Percentiles rank a stretch among this genome's conserved stretches.
Evolutionary conservation across 2,797 vertebrate species (phyloP).

Genomic region (Florisuga fusca): DNA sequence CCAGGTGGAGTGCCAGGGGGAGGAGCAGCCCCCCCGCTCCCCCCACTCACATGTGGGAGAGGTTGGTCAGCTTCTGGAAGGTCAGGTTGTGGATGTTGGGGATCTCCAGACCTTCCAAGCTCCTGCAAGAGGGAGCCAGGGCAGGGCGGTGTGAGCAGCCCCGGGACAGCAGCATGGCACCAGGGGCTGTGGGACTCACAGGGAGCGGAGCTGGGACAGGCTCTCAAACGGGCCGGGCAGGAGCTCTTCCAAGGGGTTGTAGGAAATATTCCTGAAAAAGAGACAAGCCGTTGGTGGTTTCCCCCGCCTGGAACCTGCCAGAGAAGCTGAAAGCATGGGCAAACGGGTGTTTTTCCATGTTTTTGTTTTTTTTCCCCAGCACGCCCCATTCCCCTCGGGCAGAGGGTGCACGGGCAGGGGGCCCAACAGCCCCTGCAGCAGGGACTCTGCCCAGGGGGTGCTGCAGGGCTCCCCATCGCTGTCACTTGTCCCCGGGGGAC

Average conservation of each 20-base stretch:
- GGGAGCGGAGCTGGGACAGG: slow-evolving; percentile 73
- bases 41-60: slow-evolving; percentile 79
- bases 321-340: not conserved
- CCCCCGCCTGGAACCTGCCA: not conserved
- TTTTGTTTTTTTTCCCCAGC: too few relatives aligned
- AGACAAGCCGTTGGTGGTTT: not conserved
- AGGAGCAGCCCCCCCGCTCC: not conserved
- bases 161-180: too few relatives aligned
- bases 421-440: too few relatives aligned
- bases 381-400: accelerated
- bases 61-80: slow-evolving; percentile 74
- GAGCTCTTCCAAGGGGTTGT: slow-evolving; percentile 73
- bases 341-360: not conserved
- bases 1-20: too few relatives aligned
- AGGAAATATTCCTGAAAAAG: slow-evolving; percentile 77
- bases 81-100: slow-evolving; percentile 76
- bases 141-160: not conserved
- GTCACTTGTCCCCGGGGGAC: too few relatives aligned
- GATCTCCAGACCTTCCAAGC: slow-evolving; percentile 79
- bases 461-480: not conserved
- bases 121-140: not conserved
- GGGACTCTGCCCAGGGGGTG: not conserved
- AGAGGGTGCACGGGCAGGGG: accelerated
- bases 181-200: slow-evolving; percentile 61
- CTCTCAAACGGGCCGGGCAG: slow-evolving; percentile 73